A percentile compares a stretch with the other conserved stretches of the same genome.
phyloP scores from a whole-genome alignment of 1,140 invertebrate species.

The Plodia interpunctella region DNA sequence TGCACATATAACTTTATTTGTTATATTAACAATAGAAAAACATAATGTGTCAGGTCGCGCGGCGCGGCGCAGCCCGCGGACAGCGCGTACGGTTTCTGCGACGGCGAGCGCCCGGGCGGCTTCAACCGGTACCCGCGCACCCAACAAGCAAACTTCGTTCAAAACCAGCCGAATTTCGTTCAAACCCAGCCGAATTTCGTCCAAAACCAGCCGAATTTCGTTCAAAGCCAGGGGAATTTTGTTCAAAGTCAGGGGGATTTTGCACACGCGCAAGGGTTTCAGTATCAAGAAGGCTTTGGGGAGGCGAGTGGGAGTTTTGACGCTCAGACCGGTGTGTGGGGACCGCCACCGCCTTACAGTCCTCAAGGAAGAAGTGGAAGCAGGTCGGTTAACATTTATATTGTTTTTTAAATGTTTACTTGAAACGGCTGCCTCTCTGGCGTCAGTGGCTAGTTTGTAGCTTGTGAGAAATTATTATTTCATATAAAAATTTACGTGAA shows the following conservation, averaged over 20 bases:
- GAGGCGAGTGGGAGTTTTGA: constrained; percentile 58
- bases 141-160: constrained; percentile 15
- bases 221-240: constrained; percentile 29
- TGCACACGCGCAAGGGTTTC: constrained; percentile 18
- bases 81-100: constrained; percentile 73
- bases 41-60: constrained; percentile 42
- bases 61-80: constrained; percentile 67
- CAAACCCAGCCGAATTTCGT: constrained; percentile 18
- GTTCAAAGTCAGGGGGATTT: constrained; percentile 26
- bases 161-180: constrained; percentile 18
- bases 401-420: too few species aligned
- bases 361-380: constrained; percentile 68
- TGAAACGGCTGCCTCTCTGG: too few species aligned
- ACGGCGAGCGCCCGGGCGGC: constrained; percentile 43
- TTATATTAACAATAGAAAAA: too few species aligned
- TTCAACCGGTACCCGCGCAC: constrained; percentile 27
- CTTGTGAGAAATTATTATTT: too few species aligned
- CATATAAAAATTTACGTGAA: too few species aligned
- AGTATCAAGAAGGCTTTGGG: constrained; percentile 43
- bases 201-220: constrained; percentile 35
- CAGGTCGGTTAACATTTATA: constrained; percentile 29
- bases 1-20: too few species aligned
- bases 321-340: constrained; percentile 61
- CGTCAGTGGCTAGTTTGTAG: too few species aligned
- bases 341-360: constrained; percentile 71